Conservation (phyloP, 2,797 vertebrate species). For the Molothrus ater region DNA sequence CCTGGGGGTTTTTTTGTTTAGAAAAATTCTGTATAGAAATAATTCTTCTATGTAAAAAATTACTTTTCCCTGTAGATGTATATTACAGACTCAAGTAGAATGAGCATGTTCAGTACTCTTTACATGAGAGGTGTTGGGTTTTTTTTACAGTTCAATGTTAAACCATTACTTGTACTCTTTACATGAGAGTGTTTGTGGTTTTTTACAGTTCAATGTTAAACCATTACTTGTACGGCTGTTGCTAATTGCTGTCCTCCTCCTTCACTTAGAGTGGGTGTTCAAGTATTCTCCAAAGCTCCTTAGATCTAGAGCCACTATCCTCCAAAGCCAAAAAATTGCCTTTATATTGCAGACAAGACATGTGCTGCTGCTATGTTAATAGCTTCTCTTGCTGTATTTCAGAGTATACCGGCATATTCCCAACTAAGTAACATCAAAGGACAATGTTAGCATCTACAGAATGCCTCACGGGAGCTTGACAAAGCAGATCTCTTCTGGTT, state of each 20-base stretch:
- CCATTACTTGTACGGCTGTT: background rate
- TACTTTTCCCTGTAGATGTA: background rate
- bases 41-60: background rate
- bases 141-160: background rate
- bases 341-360: background rate
- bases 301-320: background rate
- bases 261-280: background rate
- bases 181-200: background rate
- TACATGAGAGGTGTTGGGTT: background rate
- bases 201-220: background rate
- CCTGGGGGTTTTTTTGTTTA: too few relatives aligned
- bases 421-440: background rate
- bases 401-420: background rate
- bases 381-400: background rate
- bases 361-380: background rate
- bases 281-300: background rate
- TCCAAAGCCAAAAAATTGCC: background rate
- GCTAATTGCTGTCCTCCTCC: background rate
- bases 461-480: background rate
- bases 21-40: background rate
- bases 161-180: background rate
- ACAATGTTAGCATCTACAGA: background rate
- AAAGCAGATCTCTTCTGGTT: background rate
- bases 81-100: background rate
- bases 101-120: background rate